Evolutionary conservation across 2,113 vertebrate genomes (phyloP), one percentile per base, ranked within the genome.

Genomic region (Planiliza haematocheilus): DNA sequence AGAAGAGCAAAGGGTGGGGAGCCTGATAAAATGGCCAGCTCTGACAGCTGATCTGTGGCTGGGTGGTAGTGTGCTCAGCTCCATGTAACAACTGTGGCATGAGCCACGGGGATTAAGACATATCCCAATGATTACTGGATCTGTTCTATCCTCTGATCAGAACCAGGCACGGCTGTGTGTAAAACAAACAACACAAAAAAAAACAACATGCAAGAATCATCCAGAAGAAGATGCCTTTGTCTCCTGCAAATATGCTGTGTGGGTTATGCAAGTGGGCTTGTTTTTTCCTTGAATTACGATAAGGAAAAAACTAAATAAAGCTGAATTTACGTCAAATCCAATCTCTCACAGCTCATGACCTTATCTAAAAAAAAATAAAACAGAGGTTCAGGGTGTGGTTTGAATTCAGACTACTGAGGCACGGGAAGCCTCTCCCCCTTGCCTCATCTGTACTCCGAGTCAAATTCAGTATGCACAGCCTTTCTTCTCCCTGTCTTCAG

Each of bases 391-490:
- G 69, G 77, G 81, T 76, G 81, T 77, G 79, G 82, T 85, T 80
- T 81, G 49, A 12, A 76, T 81, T 73, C 66, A 70, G 59, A 77
- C 69, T 68, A 61, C 69, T 13, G 69, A 78, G 60, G 67, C 68
- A 76, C 38, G 53, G 77, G 56, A 77, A 77, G 83, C 68, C 60
- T 74, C 48, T 58, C 76, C 65, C 70, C 57, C 24, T 41, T 61
- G 81, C 80, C 76, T 88, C 85, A 70, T 85, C 81, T 74, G 57
- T 82, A 82, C 82, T 79, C 69, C 7, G 64, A 85, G 78, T 83
- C 70, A 74, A 77, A 88, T 85, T 89, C 85, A 82, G 85, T 82
- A 83, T 83, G 90, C 89, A 88, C 84, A 66, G 84, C 81, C 82
- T 87, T 88, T 89, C 82, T 74, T 72, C 75, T 76, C 77, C 9